These are phyloP conservation scores for Mormyrops boulengeri DNA, from an alignment of 2,797 vertebrate genomes.

Conservation along the genomic window DNA sequence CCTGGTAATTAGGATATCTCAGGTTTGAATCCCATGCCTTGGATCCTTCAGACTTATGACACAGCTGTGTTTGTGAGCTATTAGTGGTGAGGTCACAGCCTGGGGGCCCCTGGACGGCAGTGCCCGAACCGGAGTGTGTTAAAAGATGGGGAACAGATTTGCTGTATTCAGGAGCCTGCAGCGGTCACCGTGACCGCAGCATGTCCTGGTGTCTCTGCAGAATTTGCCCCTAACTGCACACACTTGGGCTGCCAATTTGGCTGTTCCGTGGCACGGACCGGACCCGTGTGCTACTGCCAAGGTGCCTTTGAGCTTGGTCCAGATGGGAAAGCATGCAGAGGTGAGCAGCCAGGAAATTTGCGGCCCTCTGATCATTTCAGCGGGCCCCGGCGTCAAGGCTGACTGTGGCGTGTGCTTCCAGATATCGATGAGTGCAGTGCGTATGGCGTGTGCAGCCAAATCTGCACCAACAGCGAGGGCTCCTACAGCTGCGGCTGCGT, in stretches of 20 bases:
- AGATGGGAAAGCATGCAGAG: conserved; percentile 84
- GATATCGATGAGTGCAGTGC: conserved; percentile 88
- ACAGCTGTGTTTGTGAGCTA: background rate
- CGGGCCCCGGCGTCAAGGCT: background rate
- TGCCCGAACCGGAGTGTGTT: background rate
- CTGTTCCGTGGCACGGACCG: conserved; percentile 73
- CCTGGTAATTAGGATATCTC: background rate
- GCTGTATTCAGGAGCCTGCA: background rate
- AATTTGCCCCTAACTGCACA: conserved; percentile 73
- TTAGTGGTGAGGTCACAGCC: background rate
- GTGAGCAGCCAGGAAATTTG: conserved; percentile 50
- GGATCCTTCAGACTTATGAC: background rate
- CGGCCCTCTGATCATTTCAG: background rate
- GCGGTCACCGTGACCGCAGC: background rate
- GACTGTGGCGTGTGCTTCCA: conserved; percentile 44
- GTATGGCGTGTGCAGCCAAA: conserved; percentile 93
- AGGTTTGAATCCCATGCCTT: background rate
- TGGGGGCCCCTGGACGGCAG: background rate
- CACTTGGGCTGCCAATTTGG: conserved; percentile 71
- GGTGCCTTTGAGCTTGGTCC: conserved; percentile 76
- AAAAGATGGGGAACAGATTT: background rate
- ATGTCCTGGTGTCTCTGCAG: conserved; percentile 46
- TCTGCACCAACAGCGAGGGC: conserved; percentile 82
- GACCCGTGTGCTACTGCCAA: conserved; percentile 84
- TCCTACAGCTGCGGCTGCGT: conserved; percentile 90